Evolutionary conservation across 2,888 invertebrate genomes (phyloP).

Genomic region (Philopedon plagiatum): DNA sequence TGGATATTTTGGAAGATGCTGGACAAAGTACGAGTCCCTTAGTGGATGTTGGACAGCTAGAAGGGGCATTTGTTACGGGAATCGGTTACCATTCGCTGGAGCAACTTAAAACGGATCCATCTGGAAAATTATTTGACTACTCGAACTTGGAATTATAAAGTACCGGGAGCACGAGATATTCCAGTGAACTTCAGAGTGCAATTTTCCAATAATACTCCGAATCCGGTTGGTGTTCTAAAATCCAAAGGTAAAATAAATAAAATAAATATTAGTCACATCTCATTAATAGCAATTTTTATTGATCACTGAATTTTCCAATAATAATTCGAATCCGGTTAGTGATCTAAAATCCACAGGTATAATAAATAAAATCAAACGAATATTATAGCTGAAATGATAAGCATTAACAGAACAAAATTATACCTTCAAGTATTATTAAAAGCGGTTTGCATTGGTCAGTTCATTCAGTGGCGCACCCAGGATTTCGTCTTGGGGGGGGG

Average conservation of each 20-base stretch:
- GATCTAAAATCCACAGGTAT: too few species aligned
- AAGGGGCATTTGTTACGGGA: constrained; percentile 78
- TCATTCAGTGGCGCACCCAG: too few species aligned
- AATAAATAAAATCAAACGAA: too few species aligned
- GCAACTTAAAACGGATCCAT: constrained; percentile 72
- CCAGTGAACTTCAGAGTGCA: constrained; percentile 82
- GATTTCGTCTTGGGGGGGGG: too few species aligned
- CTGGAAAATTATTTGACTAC: constrained; percentile 74
- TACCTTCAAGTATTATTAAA: too few species aligned
- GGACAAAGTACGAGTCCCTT: constrained; percentile 82
- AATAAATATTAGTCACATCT: too few species aligned
- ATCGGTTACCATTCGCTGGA: constrained; percentile 82
- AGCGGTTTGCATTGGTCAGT: too few species aligned
- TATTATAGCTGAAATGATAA: too few species aligned
- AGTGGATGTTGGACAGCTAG: constrained; percentile 84
- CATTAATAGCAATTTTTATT: too few species aligned
- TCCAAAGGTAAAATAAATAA: constrained; percentile 82
- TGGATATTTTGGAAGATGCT: constrained; percentile 81
- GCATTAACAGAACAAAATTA: too few species aligned
- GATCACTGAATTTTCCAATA: too few species aligned
- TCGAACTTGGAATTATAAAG: constrained; percentile 87
- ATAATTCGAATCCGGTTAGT: too few species aligned
- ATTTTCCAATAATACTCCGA: constrained; percentile 77
- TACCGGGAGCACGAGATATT: constrained; percentile 84
- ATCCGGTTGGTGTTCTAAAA: constrained; percentile 78